Evolutionary conservation across 2,888 invertebrate genomes (phyloP).

Genomic region (Torymus tubicola): DNA sequence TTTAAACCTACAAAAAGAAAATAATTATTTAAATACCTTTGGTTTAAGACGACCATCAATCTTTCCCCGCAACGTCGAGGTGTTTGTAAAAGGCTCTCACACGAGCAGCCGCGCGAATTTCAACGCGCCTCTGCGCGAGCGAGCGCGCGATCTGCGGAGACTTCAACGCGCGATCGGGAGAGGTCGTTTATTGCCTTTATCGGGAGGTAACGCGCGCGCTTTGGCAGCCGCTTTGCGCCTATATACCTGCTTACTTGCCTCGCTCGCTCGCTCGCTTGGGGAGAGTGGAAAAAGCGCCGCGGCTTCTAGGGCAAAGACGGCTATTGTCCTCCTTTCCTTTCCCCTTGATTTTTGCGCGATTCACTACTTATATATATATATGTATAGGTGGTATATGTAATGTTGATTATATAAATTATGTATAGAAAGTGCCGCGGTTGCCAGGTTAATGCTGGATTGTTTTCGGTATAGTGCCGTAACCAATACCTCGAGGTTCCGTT

Average conservation of each 20-base stretch:
- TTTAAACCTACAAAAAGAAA: too few species aligned
- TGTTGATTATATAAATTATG: not conserved
- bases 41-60: too few species aligned
- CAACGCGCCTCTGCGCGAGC: not conserved
- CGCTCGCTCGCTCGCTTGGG: too few species aligned
- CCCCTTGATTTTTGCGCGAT: not conserved
- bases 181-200: constrained; percentile 22
- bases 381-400: not conserved
- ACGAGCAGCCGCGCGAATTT: too few species aligned
- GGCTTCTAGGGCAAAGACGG: constrained; percentile 32
- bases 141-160: not conserved
- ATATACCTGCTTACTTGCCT: too few species aligned
- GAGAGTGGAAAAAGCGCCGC: not conserved
- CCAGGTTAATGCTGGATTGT: not conserved
- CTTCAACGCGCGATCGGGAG: not conserved
- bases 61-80: too few species aligned
- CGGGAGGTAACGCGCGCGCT: not conserved
- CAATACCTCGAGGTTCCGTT: too few species aligned
- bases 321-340: constrained; percentile 46
- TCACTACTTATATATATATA: not conserved
- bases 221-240: too few species aligned
- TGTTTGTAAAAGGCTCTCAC: too few species aligned
- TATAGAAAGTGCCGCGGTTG: constrained; percentile 17
- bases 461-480: too few species aligned
- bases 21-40: too few species aligned